Conservation (phyloP, 2,888 invertebrate species). For the Pedicia rivosa region DNA sequence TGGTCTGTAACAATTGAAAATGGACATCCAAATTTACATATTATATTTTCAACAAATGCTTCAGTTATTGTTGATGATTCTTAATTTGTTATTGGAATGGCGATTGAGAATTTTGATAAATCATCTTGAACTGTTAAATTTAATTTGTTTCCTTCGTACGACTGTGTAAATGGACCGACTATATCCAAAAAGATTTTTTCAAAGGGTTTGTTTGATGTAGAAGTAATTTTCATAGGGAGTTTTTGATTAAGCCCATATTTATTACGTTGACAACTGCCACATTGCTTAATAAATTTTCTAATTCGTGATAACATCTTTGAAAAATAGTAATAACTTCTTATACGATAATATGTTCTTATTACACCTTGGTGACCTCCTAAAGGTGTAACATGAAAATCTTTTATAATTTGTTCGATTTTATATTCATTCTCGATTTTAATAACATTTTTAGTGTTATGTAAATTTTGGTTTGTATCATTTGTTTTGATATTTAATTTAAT, state of each 20-base stretch:
- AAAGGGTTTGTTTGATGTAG: constrained; percentile 17
- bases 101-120: constrained; percentile 16
- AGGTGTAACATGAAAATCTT: constrained; percentile 3
- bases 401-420: background rate
- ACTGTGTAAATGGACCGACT: constrained; percentile 17
- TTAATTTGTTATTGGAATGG: constrained; percentile 16
- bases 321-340: background rate
- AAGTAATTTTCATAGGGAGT: constrained; percentile 14
- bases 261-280: constrained; percentile 17
- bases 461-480: too few relatives aligned
- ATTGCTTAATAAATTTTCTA: constrained; percentile 17
- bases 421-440: background rate
- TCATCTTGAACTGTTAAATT: constrained; percentile 16
- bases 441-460: too few relatives aligned
- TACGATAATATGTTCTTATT: background rate
- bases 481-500: too few relatives aligned
- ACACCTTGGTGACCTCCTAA: constrained; percentile 5
- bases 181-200: constrained; percentile 18
- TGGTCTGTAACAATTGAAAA: background rate
- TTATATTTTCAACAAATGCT: too few relatives aligned
- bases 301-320: constrained; percentile 10
- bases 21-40: too few relatives aligned
- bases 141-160: constrained; percentile 14
- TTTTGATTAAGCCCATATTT: background rate
- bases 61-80: constrained; percentile 19